These are phyloP conservation scores for Hyla sarda DNA, from an alignment of 2,113 vertebrate genomes.

Conservation along the genomic window DNA sequence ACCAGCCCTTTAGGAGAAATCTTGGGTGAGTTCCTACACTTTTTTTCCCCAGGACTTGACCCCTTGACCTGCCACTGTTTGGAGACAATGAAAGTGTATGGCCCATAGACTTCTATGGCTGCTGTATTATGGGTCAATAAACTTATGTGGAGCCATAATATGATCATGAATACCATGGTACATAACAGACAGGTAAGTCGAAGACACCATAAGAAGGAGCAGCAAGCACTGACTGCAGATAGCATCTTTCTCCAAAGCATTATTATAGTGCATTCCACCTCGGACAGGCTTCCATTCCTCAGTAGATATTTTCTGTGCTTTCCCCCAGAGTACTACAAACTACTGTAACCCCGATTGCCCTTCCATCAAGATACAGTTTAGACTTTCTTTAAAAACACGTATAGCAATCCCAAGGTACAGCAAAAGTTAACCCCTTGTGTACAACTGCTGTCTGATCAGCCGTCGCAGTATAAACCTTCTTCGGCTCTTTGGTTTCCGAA, in stretches of 20 bases:
- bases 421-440: neutral
- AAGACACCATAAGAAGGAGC: neutral
- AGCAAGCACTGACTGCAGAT: neutral
- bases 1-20: no score
- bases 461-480: neutral
- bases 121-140: no score
- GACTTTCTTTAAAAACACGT: neutral
- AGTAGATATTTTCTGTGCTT: neutral
- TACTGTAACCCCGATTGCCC: neutral
- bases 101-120: no score
- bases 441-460: no score
- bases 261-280: neutral
- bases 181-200: neutral
- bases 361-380: neutral
- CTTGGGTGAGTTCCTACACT: no score
- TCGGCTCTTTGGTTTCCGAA: constrained; percentile 57
- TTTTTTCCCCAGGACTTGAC: no score
- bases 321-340: neutral
- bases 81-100: no score
- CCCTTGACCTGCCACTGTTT: no score
- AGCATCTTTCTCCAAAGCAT: neutral
- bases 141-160: neutral
- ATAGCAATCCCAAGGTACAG: neutral
- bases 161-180: neutral
- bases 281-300: neutral